Evolutionary conservation across 2,113 vertebrate species (phyloP).

Genomic region (Barbus barbus): DNA sequence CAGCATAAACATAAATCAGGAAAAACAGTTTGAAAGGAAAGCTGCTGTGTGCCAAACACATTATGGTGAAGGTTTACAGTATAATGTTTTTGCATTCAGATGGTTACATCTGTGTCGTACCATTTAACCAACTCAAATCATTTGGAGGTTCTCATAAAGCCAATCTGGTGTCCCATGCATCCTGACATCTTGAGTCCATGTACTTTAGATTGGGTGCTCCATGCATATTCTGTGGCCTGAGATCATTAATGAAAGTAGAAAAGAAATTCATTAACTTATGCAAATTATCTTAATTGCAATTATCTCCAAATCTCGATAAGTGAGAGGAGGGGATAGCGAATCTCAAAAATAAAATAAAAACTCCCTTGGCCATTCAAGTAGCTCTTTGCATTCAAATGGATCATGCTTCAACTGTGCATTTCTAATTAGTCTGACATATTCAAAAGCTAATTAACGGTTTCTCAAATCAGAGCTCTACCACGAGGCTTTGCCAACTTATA

Average conservation of each 20-base stretch:
- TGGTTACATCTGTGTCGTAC: not conserved
- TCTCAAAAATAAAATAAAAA: slow-evolving; percentile 53
- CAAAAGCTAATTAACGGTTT: slow-evolving; percentile 70
- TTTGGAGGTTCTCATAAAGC: not conserved
- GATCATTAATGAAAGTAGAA: slow-evolving; percentile 57
- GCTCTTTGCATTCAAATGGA: slow-evolving; percentile 64
- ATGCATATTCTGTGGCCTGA: slow-evolving; percentile 62
- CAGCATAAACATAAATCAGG: not conserved
- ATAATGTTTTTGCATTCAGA: not conserved
- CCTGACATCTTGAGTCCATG: slow-evolving; percentile 48
- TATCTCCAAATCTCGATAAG: slow-evolving; percentile 71
- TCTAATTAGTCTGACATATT: slow-evolving; percentile 68
- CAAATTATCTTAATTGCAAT: slow-evolving; percentile 73
- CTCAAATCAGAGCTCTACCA: slow-evolving; percentile 54
- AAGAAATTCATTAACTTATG: slow-evolving; percentile 72
- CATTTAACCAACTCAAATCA: not conserved
- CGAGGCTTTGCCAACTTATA: slow-evolving; percentile 49
- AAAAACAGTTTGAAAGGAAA: not conserved
- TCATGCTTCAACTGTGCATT: slow-evolving; percentile 68
- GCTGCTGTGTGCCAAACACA: not conserved
- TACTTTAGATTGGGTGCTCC: slow-evolving; percentile 48
- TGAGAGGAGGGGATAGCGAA: slow-evolving; percentile 52
- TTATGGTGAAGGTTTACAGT: not conserved
- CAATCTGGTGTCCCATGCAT: not conserved
- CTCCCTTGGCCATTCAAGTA: slow-evolving; percentile 59